Conservation (phyloP, 2,888 invertebrate genomes). For the Barypeithes pellucidus region DNA sequence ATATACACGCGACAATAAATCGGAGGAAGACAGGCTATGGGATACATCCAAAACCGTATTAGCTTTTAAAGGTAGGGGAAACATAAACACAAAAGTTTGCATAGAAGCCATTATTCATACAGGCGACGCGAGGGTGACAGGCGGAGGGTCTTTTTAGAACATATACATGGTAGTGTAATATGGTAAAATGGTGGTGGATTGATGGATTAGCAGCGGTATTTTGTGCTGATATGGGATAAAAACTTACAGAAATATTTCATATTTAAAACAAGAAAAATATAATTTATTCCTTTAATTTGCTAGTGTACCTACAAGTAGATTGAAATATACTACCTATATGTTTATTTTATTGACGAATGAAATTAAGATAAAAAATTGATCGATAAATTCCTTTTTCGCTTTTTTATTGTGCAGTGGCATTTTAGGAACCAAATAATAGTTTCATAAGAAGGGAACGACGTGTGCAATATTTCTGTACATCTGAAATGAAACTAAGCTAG, state of each 20-base stretch:
- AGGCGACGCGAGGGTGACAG: constrained; percentile 45
- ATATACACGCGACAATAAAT: constrained; percentile 21
- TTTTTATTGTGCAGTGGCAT: too few relatives aligned
- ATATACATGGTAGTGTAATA: constrained; percentile 48
- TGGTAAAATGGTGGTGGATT: constrained; percentile 51
- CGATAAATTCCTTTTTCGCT: too few relatives aligned
- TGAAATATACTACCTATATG: too few relatives aligned
- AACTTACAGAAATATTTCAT: background rate
- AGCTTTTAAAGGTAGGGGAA: constrained; percentile 54
- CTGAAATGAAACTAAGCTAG: too few relatives aligned
- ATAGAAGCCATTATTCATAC: constrained; percentile 56
- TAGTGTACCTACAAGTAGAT: too few relatives aligned
- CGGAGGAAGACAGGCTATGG: constrained; percentile 22
- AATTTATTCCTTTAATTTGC: too few relatives aligned
- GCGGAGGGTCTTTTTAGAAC: constrained; percentile 47
- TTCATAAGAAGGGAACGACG: too few relatives aligned
- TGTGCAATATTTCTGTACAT: too few relatives aligned
- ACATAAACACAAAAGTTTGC: constrained; percentile 58
- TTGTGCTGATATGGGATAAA: background rate
- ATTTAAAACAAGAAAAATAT: too few relatives aligned
- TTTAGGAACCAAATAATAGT: too few relatives aligned
- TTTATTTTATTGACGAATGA: too few relatives aligned
- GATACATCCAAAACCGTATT: constrained; percentile 49
- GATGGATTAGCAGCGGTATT: constrained; percentile 39
- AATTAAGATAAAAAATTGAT: too few relatives aligned